These are phyloP conservation scores for Nymphalis c-album DNA, from an alignment of 2,888 invertebrate species.

Conservation along the genomic window DNA sequence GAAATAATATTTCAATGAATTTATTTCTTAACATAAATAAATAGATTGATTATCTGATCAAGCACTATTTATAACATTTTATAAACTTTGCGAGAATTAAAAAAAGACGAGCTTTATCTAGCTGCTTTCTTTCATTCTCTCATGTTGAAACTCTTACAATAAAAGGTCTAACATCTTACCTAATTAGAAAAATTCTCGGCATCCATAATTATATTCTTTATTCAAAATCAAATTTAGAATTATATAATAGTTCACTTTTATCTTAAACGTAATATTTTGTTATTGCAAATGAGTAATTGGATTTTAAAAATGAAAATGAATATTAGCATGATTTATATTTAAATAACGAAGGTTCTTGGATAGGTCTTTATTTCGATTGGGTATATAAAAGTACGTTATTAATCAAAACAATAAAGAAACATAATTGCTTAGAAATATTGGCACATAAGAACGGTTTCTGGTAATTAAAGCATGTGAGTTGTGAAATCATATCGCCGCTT, in stretches of 20 bases:
- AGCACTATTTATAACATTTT: slow-evolving; percentile 18
- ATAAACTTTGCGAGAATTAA: slow-evolving; percentile 18
- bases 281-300: not conserved
- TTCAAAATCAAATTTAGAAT: not conserved
- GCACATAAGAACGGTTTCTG: slow-evolving; percentile 3
- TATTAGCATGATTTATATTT: not conserved
- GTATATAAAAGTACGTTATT: not conserved
- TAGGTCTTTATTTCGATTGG: too few species aligned
- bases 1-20: not conserved
- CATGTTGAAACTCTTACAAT: slow-evolving; percentile 16
- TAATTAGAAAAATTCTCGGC: not conserved
- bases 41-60: not conserved
- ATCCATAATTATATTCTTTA: not conserved
- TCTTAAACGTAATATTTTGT: not conserved
- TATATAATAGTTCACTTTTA: not conserved
- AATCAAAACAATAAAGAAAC: not conserved
- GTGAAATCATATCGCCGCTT: slow-evolving; percentile 57
- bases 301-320: too few species aligned
- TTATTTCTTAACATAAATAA: not conserved
- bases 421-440: too few species aligned
- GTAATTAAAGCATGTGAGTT: slow-evolving; percentile 24
- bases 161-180: not conserved
- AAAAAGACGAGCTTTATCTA: slow-evolving; percentile 8
- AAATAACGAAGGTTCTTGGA: not conserved
- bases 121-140: slow-evolving; percentile 24